Conservation (phyloP, 2,113 vertebrate species). For the Larimichthys polyactis region DNA sequence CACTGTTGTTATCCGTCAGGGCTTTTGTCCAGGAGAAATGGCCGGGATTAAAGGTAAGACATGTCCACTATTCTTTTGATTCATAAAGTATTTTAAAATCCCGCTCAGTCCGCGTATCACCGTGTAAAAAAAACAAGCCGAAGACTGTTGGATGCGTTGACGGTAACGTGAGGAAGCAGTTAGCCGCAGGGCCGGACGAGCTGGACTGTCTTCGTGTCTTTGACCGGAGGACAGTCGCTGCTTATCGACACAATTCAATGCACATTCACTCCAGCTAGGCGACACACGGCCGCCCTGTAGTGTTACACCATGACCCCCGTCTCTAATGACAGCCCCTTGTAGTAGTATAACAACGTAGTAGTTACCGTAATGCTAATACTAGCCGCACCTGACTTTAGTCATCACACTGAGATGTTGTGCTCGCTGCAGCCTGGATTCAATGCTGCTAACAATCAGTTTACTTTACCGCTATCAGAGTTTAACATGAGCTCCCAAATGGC, state of each 20-base stretch:
- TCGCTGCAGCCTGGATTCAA: conserved; percentile 16
- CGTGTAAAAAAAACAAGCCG: not conserved
- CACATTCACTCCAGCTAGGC: rapidly evolving
- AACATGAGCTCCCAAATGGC: not conserved
- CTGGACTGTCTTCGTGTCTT: not conserved
- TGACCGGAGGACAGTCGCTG: not conserved
- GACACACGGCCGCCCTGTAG: not conserved
- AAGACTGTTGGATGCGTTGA: conserved; percentile 4
- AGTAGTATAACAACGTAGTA: not conserved
- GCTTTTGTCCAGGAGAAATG: conserved; percentile 79
- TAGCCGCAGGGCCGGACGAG: conserved; percentile 56
- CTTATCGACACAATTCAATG: not conserved
- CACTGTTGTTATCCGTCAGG: conserved; percentile 67
- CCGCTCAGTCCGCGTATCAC: too few relatives aligned
- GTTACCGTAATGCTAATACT: conserved; percentile 39
- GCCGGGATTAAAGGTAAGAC: conserved; percentile 86
- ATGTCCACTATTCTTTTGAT: rapidly evolving
- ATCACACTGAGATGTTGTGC: conserved; percentile 26
- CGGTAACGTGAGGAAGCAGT: conserved; percentile 9
- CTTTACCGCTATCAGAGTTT: not conserved
- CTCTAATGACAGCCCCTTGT: not conserved
- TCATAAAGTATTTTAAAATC: not conserved
- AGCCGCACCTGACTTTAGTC: conserved; percentile 41
- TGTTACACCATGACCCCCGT: rapidly evolving
- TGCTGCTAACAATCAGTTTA: not conserved